Conservation (phyloP, 2,113 vertebrate genomes). For the Leiothrix lutea region DNA sequence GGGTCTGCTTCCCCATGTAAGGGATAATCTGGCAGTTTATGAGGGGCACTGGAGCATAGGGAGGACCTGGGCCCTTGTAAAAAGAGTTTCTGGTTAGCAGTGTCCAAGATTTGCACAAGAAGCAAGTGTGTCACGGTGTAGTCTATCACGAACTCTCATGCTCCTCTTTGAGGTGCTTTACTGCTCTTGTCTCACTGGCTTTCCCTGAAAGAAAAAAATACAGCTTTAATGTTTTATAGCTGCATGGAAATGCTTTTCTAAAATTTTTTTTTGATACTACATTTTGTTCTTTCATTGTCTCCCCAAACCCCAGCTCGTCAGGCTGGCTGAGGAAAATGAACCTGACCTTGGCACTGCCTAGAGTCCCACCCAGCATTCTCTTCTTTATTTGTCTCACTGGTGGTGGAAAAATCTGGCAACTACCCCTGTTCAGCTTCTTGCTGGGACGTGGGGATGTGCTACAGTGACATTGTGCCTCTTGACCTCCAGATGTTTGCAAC, state of each 20-base stretch:
- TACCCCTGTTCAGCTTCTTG: background rate
- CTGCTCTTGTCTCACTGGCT: background rate
- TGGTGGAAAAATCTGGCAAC: background rate
- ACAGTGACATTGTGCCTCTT: background rate
- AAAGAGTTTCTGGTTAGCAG: background rate
- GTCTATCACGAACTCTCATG: background rate
- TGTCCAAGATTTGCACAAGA: background rate
- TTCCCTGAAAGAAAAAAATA: background rate
- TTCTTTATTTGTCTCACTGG: background rate
- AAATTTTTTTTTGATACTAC: background rate
- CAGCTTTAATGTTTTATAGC: background rate
- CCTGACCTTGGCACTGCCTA: background rate
- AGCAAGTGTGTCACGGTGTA: background rate
- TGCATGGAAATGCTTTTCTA: background rate
- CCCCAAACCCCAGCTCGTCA: background rate
- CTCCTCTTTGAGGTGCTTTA: background rate
- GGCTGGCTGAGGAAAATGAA: background rate
- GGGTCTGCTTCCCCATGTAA: fast-evolving
- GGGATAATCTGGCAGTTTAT: background rate
- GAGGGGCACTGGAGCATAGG: background rate
- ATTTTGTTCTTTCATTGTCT: background rate
- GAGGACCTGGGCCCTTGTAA: background rate
- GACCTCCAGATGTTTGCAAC: background rate
- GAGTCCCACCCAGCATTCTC: background rate
- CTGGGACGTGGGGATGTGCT: background rate